Conservation (phyloP, 2,888 invertebrate genomes). For the Biston stratarius region DNA sequence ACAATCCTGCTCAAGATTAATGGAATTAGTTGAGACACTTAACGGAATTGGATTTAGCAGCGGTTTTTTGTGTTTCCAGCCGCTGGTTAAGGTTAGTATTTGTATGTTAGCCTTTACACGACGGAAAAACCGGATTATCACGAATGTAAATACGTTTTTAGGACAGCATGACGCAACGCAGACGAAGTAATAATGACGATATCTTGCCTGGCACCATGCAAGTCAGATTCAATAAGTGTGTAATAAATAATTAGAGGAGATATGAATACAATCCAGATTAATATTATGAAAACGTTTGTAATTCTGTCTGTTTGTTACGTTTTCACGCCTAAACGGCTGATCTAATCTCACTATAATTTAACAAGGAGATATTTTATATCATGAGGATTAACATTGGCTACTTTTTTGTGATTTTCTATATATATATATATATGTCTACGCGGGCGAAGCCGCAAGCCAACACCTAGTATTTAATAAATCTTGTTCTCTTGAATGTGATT, state of each 20-base stretch:
- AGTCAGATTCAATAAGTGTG: not conserved
- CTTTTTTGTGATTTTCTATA: no score
- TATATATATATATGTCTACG: no score
- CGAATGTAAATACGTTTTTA: slow-evolving; percentile 12
- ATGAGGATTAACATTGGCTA: no score
- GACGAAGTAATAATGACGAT: not conserved
- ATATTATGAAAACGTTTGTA: not conserved
- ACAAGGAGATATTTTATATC: no score
- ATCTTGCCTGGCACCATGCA: not conserved
- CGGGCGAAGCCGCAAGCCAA: no score
- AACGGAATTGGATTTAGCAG: slow-evolving; percentile 56
- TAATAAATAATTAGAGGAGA: not conserved
- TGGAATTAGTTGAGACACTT: slow-evolving; percentile 52
- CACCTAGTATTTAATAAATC: no score
- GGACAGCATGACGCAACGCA: not conserved
- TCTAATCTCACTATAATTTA: no score
- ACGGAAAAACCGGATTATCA: slow-evolving; percentile 3
- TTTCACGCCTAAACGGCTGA: not conserved
- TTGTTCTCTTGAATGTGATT: no score
- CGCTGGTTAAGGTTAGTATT: slow-evolving; percentile 29
- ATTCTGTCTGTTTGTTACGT: not conserved
- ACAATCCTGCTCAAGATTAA: slow-evolving; percentile 54
- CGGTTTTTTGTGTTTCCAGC: slow-evolving; percentile 42
- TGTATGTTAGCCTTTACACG: slow-evolving; percentile 14
- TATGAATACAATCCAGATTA: not conserved